These are phyloP conservation scores for Cochlearius cochlearius DNA, from an alignment of 2,113 vertebrate species.

Conservation along the genomic window DNA sequence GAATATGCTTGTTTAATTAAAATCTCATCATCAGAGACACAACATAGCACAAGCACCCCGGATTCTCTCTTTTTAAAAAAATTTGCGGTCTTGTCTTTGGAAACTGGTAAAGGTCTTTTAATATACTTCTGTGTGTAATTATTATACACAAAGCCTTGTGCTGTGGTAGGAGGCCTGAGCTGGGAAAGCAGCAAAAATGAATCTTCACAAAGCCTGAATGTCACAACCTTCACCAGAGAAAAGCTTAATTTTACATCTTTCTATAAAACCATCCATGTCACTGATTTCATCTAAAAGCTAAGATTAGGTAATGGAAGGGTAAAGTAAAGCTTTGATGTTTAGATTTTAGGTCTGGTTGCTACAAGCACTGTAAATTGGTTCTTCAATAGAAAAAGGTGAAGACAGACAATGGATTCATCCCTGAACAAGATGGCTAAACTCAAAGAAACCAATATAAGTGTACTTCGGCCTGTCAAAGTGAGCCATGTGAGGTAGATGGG, in stretches of 20 bases:
- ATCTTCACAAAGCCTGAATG: neutral
- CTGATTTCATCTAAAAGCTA: neutral
- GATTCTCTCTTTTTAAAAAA: neutral
- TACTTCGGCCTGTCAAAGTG: neutral
- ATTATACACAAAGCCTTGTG: neutral
- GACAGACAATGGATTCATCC: neutral
- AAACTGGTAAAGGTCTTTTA: neutral
- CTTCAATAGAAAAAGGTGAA: neutral
- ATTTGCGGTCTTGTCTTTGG: neutral
- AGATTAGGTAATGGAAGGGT: constrained; percentile 11
- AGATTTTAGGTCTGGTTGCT: constrained; percentile 32
- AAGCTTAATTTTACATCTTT: neutral
- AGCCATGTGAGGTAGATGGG: neutral
- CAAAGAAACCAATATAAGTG: neutral
- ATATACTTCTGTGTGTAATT: neutral
- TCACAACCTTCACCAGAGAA: neutral
- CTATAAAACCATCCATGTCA: neutral
- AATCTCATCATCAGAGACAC: neutral
- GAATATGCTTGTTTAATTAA: constrained; percentile 30
- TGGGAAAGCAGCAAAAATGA: neutral
- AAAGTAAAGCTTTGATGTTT: constrained; percentile 20
- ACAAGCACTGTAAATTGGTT: neutral
- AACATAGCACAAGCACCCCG: neutral
- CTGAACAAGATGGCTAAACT: constrained; percentile 5
- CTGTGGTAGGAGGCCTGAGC: neutral